Evolutionary conservation across 2,888 invertebrate genomes (phyloP).

Genomic region (Epirrita christyi): DNA sequence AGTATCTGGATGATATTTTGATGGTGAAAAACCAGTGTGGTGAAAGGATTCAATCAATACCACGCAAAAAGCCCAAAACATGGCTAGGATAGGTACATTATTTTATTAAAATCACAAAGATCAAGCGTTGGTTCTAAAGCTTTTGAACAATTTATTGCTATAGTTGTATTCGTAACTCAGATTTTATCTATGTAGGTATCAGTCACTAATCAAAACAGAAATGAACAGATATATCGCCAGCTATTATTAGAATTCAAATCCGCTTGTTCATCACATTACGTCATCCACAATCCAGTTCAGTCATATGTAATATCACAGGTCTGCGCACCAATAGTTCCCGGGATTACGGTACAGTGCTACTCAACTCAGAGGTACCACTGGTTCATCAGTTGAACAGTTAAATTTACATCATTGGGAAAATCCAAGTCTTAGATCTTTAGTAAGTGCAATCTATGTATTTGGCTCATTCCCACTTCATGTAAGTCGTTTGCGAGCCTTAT

Average conservation of each 20-base stretch:
- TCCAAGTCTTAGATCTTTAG: too few relatives aligned
- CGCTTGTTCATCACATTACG: conserved; percentile 32
- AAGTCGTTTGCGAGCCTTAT: background rate
- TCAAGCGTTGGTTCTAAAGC: background rate
- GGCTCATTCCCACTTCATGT: background rate
- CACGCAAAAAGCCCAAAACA: too few relatives aligned
- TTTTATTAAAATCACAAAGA: too few relatives aligned
- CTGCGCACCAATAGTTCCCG: conserved; percentile 25
- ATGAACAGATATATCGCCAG: conserved; percentile 33
- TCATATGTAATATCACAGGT: conserved; percentile 34
- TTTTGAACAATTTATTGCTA: too few relatives aligned
- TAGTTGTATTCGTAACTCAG: too few relatives aligned
- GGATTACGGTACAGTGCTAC: conserved; percentile 13
- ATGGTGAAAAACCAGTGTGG: too few relatives aligned
- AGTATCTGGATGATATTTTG: too few relatives aligned
- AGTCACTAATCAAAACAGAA: conserved; percentile 1
- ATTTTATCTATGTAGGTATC: background rate
- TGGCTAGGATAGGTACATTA: too few relatives aligned
- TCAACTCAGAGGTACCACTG: background rate
- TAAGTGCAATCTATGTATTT: too few relatives aligned
- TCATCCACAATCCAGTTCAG: conserved; percentile 35
- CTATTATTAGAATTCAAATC: conserved; percentile 23
- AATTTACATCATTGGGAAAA: too few relatives aligned
- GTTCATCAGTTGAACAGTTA: too few relatives aligned
- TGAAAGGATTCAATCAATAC: too few relatives aligned